Base-by-base conservation (phyloP, 2,888 invertebrate species). In the Tachina lurida region DNA sequence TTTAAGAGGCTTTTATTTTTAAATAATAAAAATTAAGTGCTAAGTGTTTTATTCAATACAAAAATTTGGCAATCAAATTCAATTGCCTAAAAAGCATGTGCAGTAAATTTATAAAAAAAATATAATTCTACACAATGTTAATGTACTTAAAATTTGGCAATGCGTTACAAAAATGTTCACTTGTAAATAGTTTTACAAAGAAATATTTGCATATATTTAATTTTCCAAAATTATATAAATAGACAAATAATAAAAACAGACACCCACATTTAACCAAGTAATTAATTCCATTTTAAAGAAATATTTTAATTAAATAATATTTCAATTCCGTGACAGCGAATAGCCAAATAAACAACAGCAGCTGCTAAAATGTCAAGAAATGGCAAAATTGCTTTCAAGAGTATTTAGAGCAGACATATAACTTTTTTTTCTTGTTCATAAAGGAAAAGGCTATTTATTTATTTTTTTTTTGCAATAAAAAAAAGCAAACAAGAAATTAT, bases 201-300 rank as follows among this genome's bases (percentile, higher is more conserved):
- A 63, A 63, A 19, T 43, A 60, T 31, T 5, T 31, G 5, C 49
- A 49, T 10, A n/a, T 15, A 19, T 19, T 43, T 31, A 58, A 31
- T 58, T 58, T 71, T 71, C 71, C 45, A 75, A 52, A 75, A 75
- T 19, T 43, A 39, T 43, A 39, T 56, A 45, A 65, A 75, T 45
- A 63, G 49, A 49, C 19, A 52, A 45, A 63, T 22, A 17, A 22
- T 56, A 13, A 45, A 31, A 65, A 58, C 10, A 60, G 62, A 43
- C 62, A 39, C 65, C 56, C 76, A 67, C 65, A 31, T 56, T 9
- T 41, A 58, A 49, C 10, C 58, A 67, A 58, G 17, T 62, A 39
- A 49, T 49, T 49, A 10, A 43, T 17, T 17, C 10, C 3, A 12
- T 63, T 2, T 17, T 43, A 54, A 43, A 8, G 19, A 65, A 47